Evolutionary conservation across 2,888 invertebrate genomes (phyloP).

Genomic region (Lottia scabra): DNA sequence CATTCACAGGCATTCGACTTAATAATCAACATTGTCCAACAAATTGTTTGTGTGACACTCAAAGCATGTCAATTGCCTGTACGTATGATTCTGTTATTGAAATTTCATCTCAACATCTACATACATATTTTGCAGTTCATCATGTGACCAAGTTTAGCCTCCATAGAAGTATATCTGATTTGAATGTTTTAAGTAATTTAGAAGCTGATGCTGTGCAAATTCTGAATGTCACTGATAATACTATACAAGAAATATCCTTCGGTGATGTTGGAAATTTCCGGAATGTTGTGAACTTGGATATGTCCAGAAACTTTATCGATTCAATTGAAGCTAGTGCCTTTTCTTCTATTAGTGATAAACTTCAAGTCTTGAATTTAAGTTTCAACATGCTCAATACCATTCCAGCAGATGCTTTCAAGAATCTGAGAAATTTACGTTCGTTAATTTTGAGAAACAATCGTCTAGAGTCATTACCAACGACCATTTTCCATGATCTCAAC

Average conservation of each 20-base stretch:
- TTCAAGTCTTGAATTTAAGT: conserved; percentile 29
- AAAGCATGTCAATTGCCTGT: neutral
- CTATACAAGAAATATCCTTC: conserved; percentile 16
- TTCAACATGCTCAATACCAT: conserved; percentile 26
- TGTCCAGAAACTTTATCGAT: conserved; percentile 34
- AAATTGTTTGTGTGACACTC: neutral
- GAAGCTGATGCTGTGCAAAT: conserved; percentile 5
- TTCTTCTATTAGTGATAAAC: conserved; percentile 16
- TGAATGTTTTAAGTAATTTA: neutral
- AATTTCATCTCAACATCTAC: neutral
- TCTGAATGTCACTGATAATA: conserved; percentile 26
- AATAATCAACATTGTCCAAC: neutral
- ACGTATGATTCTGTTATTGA: neutral
- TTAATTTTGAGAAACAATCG: conserved; percentile 39
- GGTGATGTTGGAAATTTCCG: conserved; percentile 19
- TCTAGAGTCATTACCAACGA: conserved; percentile 26
- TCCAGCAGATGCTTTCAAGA: conserved; percentile 16
- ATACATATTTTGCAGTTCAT: neutral
- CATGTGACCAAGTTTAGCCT: neutral
- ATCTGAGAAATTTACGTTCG: conserved; percentile 16
- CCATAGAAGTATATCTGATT: neutral
- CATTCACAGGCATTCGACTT: too few species aligned
- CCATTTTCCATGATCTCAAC: conserved; percentile 33
- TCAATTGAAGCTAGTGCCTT: conserved; percentile 22
- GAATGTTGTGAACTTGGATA: conserved; percentile 29